Evolutionary conservation across 2,888 invertebrate species (phyloP), one percentile per base, ranked within the genome.

Genomic region (Hoplodrina ambigua): DNA sequence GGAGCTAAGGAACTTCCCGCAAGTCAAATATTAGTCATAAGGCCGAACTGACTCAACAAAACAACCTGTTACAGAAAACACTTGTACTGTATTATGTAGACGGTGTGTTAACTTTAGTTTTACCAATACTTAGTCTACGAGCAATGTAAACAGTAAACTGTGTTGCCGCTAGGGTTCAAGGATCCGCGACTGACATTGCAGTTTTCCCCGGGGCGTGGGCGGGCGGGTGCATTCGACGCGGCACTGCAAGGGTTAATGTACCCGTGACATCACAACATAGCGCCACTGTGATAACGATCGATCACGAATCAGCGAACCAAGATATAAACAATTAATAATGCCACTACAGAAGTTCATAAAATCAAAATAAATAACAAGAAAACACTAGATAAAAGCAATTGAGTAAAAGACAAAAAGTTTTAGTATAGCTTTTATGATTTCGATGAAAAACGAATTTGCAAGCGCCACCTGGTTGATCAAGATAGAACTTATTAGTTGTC

Each of bases 181-280:
- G 90, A 88, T 88, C 75, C 79, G 86, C 73, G 78, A 81, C 76
- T 84, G 89, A 87, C 89, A 89, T 89, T 91, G 89, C 86, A 83
- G 85, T 85, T 88, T 86, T 86, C 75, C 78, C 82, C 72, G 76
- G 78, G 79, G 86, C 76, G 92, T 89, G 87, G 90, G 91, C 88
- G 91, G 89, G 89, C 88, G 89, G 87, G 82, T 83, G 81, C 79
- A 77, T 76, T 75, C 84, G 83, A 81, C 86, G 86, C 84, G 86
- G 82, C 81, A 82, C 81, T 88, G 90, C 88, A 88, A 65, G 87
- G 93, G 92, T 89, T 90, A 91, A 86, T 92, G 94, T 91, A 92
- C 94, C 84, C 86, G 86, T 91, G 89, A 92, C 93, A 90, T 91
- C 92, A 91, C 59, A n/a, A 91, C 59, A n/a, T 70, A 80, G 71